phyloP scores from a whole-genome alignment of 2,888 invertebrate genomes.

The Aphidoletes aphidimyza region DNA sequence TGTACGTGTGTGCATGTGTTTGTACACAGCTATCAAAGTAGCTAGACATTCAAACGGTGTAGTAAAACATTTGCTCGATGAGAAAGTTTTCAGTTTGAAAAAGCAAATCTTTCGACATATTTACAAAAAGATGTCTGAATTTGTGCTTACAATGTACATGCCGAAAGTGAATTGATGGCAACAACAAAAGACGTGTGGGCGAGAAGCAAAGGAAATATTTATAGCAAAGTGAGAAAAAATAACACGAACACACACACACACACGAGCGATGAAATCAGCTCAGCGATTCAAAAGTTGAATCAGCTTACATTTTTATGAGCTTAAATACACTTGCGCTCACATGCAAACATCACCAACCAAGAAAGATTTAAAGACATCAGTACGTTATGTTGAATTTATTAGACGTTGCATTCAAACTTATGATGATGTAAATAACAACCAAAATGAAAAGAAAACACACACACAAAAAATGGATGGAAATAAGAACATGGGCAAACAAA shows the following conservation, averaged over 20 bases:
- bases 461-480: not conserved
- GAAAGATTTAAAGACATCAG: conserved; percentile 22
- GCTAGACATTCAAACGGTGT: conserved; percentile 14
- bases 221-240: not conserved
- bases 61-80: conserved; percentile 20
- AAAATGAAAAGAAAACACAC: not conserved
- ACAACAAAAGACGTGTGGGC: not conserved
- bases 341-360: not conserved
- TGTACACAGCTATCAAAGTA: too few species aligned
- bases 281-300: conserved; percentile 21
- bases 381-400: conserved; percentile 33
- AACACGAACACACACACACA: too few species aligned
- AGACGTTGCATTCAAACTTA: conserved; percentile 41
- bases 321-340: not conserved
- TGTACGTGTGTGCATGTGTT: too few species aligned
- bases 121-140: conserved; percentile 44
- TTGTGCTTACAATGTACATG: conserved; percentile 3
- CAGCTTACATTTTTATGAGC: not conserved
- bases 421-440: conserved; percentile 17
- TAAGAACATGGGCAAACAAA: not conserved
- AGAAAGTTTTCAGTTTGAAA: conserved; percentile 40
- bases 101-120: not conserved
- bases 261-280: too few species aligned
- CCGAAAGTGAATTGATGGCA: not conserved
- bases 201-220: not conserved